Percentiles rank a stretch among this genome's conserved stretches.
Evolutionary conservation across 1,140 invertebrate genomes (phyloP).

Genomic region (Drosophila tsacasi): DNA sequence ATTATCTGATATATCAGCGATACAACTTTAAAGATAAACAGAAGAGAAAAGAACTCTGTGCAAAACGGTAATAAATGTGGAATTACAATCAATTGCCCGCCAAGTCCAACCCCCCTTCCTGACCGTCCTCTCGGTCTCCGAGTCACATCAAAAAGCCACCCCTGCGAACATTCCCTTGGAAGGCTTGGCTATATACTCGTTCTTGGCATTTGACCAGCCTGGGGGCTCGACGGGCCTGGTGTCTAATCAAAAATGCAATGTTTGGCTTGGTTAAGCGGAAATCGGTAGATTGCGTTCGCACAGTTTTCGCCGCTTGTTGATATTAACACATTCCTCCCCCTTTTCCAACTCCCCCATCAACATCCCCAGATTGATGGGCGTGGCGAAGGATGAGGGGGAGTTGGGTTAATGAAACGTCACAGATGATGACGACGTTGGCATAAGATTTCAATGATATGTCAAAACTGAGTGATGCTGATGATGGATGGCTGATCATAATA

Average conservation of each 20-base stretch:
- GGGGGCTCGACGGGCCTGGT: constrained; percentile 45
- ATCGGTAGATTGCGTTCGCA: constrained; percentile 81
- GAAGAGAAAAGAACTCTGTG: neutral
- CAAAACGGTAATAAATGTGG: constrained; percentile 40
- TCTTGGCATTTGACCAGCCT: constrained; percentile 63
- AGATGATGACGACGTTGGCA: constrained; percentile 73
- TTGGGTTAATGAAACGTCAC: constrained; percentile 82
- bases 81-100: constrained; percentile 51
- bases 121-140: neutral
- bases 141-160: constrained; percentile 38
- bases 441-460: constrained; percentile 83
- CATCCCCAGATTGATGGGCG: constrained; percentile 26
- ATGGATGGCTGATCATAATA: constrained; percentile 71
- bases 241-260: constrained; percentile 84
- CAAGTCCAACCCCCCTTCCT: neutral
- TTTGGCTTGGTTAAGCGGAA: constrained; percentile 84
- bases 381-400: constrained; percentile 10
- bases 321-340: constrained; percentile 64
- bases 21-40: neutral
- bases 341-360: neutral
- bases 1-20: neutral
- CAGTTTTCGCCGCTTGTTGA: constrained; percentile 73
- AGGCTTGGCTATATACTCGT: constrained; percentile 32
- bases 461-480: constrained; percentile 81
- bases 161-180: constrained; percentile 40